Conservation (phyloP, 2,888 invertebrate species). For the Mongoloraphidia duomilia region DNA sequence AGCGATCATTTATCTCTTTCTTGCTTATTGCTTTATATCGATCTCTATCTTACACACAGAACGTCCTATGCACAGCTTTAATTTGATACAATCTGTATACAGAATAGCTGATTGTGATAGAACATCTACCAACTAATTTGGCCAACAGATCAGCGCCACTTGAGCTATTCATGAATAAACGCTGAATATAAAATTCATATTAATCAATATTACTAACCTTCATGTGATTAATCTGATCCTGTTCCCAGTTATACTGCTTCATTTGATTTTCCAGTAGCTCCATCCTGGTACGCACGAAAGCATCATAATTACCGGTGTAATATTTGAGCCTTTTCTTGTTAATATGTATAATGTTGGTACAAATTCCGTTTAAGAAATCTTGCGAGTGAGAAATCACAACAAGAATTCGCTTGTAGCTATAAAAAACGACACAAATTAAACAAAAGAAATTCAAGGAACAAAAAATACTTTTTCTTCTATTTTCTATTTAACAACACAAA, state of each 20-base stretch:
- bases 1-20: too few species aligned
- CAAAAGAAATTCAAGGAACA: not conserved
- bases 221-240: constrained; percentile 98
- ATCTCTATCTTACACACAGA: too few species aligned
- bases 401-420: constrained; percentile 85
- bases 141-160: constrained; percentile 4
- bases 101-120: too few species aligned
- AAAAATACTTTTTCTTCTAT: not conserved
- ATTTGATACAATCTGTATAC: too few species aligned
- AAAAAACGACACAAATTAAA: constrained; percentile 12
- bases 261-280: constrained; percentile 96
- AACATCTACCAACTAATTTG: not conserved
- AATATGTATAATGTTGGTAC: constrained; percentile 92
- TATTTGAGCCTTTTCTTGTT: constrained; percentile 86
- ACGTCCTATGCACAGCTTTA: too few species aligned
- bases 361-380: constrained; percentile 96
- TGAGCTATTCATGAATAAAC: not conserved
- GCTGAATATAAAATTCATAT: not conserved
- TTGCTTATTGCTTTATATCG: too few species aligned
- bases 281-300: constrained; percentile 83
- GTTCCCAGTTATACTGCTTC: constrained; percentile 99
- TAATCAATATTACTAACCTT: constrained; percentile 47
- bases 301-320: constrained; percentile 95
- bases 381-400: constrained; percentile 98
- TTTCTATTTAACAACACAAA: not conserved